Conservation (phyloP, 2,888 invertebrate genomes). For the Camponotus fellah region DNA sequence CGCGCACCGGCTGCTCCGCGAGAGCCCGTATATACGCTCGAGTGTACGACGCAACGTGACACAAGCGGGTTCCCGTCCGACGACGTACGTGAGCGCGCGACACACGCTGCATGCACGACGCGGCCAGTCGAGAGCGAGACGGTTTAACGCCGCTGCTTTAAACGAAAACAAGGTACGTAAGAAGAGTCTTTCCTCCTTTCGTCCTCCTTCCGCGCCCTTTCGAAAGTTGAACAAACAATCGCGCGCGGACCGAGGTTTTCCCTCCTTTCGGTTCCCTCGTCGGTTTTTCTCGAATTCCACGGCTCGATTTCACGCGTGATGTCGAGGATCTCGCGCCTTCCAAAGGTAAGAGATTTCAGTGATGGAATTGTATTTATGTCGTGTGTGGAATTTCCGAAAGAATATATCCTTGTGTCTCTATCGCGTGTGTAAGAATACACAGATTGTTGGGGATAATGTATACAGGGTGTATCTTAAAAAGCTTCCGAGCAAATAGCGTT, state of each 20-base stretch:
- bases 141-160: not conserved
- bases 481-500: too few relatives aligned
- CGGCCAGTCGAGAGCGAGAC: not conserved
- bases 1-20: slow-evolving; percentile 57
- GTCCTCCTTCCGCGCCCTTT: too few relatives aligned
- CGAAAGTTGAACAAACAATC: slow-evolving; percentile 1
- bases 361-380: not conserved
- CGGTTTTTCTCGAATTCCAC: not conserved
- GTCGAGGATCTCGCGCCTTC: not conserved
- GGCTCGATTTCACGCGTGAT: not conserved
- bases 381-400: not conserved
- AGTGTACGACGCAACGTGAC: slow-evolving; percentile 20
- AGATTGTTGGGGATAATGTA: not conserved
- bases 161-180: slow-evolving; percentile 21
- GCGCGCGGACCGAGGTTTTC: not conserved
- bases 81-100: not conserved
- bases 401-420: not conserved
- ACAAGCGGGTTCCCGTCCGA: not conserved
- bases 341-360: not conserved
- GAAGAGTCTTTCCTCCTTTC: too few relatives aligned
- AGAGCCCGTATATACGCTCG: not conserved
- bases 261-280: too few relatives aligned
- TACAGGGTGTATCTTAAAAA: too few relatives aligned
- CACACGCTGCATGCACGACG: not conserved
- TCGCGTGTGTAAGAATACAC: not conserved